Evolutionary conservation across 2,888 invertebrate species (phyloP).

Genomic region (Alitta virens): DNA sequence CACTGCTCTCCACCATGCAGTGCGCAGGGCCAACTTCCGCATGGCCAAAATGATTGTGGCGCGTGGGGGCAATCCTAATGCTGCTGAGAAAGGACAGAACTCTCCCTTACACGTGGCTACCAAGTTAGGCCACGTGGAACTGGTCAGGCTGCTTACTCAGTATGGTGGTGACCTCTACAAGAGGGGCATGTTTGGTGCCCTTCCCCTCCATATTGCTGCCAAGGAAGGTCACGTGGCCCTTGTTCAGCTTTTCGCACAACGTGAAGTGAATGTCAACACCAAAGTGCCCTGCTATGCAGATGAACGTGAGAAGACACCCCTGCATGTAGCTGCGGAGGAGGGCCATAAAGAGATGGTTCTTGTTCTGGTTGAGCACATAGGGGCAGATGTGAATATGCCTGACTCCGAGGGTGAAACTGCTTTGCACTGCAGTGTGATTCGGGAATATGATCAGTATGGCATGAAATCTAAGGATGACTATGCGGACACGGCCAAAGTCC

Average conservation of each 20-base stretch:
- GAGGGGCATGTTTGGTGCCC: conserved; percentile 30
- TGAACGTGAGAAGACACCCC: conserved; percentile 27
- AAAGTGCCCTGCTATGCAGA: conserved; percentile 33
- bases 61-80: conserved; percentile 28
- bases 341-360: conserved; percentile 30
- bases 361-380: conserved; percentile 22
- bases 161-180: conserved; percentile 31
- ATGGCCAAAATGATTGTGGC: conserved; percentile 30
- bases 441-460: conserved; percentile 30
- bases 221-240: conserved; percentile 30
- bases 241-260: conserved; percentile 25
- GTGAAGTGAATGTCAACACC: conserved; percentile 28
- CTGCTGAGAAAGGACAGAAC: conserved; percentile 26
- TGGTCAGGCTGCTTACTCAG: conserved; percentile 28
- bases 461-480: conserved; percentile 36
- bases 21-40: conserved; percentile 29
- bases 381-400: conserved; percentile 28
- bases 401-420: conserved; percentile 29
- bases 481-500: conserved; percentile 26
- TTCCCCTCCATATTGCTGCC: conserved; percentile 34
- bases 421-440: conserved; percentile 28
- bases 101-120: conserved; percentile 32
- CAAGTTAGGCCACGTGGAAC: conserved; percentile 31
- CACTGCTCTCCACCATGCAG: conserved; percentile 31
- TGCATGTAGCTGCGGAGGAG: conserved; percentile 32